These are phyloP conservation scores for Aromia moschata DNA, from an alignment of 2,888 invertebrate species.

Conservation along the genomic window DNA sequence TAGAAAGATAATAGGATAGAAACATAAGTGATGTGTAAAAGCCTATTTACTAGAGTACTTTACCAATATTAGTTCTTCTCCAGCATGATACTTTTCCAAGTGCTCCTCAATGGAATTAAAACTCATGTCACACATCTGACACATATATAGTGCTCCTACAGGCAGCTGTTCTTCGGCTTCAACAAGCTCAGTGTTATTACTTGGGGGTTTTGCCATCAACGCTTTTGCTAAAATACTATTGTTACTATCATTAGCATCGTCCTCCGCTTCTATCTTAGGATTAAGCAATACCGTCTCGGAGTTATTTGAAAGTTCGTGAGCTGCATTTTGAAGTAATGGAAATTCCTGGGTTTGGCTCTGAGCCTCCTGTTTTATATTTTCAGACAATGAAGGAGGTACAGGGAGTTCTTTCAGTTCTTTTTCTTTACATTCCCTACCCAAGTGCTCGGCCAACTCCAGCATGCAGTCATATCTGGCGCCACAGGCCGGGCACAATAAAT, in stretches of 20 bases:
- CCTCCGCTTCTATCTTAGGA: conserved; percentile 10
- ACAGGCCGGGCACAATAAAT: conserved; percentile 71
- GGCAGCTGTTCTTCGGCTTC: conserved; percentile 30
- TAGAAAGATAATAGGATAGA: too few relatives aligned
- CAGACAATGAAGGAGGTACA: neutral
- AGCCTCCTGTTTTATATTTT: conserved; percentile 14
- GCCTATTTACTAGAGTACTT: too few relatives aligned
- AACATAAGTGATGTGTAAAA: too few relatives aligned
- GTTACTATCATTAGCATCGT: neutral
- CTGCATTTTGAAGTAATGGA: neutral
- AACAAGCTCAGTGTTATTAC: conserved; percentile 16
- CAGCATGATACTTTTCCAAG: conserved; percentile 72
- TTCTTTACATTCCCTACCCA: conserved; percentile 59
- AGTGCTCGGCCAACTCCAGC: conserved; percentile 68
- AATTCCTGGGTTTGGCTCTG: conserved; percentile 1
- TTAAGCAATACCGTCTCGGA: neutral
- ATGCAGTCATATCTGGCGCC: conserved; percentile 66
- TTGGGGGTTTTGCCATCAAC: conserved; percentile 42
- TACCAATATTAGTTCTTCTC: conserved; percentile 73
- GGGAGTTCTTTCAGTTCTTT: conserved; percentile 11
- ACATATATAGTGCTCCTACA: conserved; percentile 67
- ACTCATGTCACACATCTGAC: conserved; percentile 72
- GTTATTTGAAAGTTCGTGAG: neutral
- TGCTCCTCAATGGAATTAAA: conserved; percentile 74
- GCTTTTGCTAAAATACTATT: conserved; percentile 43